A percentile compares a stretch with the other conserved stretches of the same genome.
These are phyloP conservation scores for Fringilla coelebs DNA, from an alignment of 2,797 vertebrate species.

Conservation along the genomic window DNA sequence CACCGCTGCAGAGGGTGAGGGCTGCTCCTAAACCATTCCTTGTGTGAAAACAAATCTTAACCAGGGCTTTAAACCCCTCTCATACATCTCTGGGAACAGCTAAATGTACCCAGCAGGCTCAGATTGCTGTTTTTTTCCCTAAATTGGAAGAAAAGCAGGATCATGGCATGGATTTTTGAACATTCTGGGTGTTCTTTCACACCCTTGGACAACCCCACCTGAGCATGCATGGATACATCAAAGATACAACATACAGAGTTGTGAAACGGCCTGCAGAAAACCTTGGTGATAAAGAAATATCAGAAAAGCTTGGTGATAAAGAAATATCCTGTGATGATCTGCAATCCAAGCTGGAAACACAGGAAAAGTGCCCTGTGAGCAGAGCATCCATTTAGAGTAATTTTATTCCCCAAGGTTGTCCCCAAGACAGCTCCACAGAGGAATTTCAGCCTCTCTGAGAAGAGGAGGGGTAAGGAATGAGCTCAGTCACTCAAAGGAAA, in stretches of 20 bases:
- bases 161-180: neutral
- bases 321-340: neutral
- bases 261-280: neutral
- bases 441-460: neutral
- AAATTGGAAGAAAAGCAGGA: neutral
- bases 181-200: neutral
- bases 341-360: neutral
- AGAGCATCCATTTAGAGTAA: rapidly evolving
- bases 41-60: neutral
- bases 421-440: neutral
- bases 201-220: neutral
- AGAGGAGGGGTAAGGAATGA: neutral
- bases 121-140: neutral
- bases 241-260: rapidly evolving
- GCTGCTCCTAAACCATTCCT: neutral
- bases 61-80: neutral
- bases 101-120: neutral
- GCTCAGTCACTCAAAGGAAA: neutral
- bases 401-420: neutral
- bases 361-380: neutral
- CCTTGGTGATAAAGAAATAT: neutral
- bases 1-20: neutral
- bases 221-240: neutral
- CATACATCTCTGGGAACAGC: rapidly evolving
- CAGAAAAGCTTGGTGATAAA: neutral